Percentiles rank a stretch among this genome's conserved stretches.
Conservation (phyloP, 2,888 invertebrate species). For the Salticus scenicus region DNA sequence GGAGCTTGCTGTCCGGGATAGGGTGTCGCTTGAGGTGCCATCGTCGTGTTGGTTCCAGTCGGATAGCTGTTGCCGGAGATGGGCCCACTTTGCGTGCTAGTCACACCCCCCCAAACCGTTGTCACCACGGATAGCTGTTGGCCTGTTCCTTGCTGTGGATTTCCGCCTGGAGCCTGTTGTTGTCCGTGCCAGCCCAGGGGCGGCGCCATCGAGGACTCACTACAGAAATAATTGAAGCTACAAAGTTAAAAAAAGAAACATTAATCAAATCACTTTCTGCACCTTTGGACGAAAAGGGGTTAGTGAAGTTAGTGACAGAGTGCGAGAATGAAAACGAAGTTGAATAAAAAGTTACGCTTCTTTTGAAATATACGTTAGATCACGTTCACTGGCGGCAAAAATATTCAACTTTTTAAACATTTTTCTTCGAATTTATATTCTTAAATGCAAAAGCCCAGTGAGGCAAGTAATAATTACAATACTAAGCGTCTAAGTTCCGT, state of each 20-base stretch:
- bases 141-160: constrained; percentile 69
- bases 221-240: constrained; percentile 72
- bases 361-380: too few species aligned
- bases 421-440: too few species aligned
- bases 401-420: too few species aligned
- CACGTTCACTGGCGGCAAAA: too few species aligned
- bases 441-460: too few species aligned
- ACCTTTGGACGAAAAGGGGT: constrained; percentile 72
- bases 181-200: constrained; percentile 72
- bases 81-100: constrained; percentile 72
- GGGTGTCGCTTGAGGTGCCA: constrained; percentile 78
- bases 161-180: constrained; percentile 68
- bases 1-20: constrained; percentile 70
- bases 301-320: constrained; percentile 36
- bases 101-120: constrained; percentile 78
- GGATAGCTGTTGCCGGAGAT: constrained; percentile 70
- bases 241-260: constrained; percentile 34
- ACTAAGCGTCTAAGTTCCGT: too few species aligned
- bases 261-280: constrained; percentile 39
- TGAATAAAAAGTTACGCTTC: too few species aligned
- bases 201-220: constrained; percentile 74
- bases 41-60: constrained; percentile 79
- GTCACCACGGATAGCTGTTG: constrained; percentile 82
- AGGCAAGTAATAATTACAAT: too few species aligned
- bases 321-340: neutral